Conservation (phyloP, 2,888 invertebrate genomes). For the Philereme vetulata region DNA sequence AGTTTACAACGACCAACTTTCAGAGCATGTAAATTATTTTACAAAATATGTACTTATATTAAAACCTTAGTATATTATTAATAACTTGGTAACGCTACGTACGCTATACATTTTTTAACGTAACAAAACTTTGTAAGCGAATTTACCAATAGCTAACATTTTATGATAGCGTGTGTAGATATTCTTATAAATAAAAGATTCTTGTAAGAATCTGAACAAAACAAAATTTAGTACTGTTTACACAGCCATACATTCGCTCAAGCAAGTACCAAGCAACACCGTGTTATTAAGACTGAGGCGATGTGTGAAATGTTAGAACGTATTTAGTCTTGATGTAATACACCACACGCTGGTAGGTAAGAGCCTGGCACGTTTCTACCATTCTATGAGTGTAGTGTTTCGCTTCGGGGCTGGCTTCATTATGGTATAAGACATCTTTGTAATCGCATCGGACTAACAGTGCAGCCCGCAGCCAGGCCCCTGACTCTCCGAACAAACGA, state of each 20-base stretch:
- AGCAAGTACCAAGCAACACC: slow-evolving; percentile 31
- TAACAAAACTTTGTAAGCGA: too few relatives aligned
- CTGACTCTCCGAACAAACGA: too few relatives aligned
- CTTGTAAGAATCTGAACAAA: slow-evolving; percentile 10
- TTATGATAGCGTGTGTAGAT: too few relatives aligned
- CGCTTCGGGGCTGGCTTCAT: slow-evolving; percentile 52
- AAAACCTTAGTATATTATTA: too few relatives aligned
- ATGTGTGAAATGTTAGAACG: slow-evolving; percentile 51
- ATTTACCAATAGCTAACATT: too few relatives aligned
- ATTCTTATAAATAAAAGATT: slow-evolving; percentile 28
- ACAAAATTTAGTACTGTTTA: slow-evolving; percentile 1
- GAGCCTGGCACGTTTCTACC: neutral
- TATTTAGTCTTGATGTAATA: slow-evolving; percentile 25
- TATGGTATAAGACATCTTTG: slow-evolving; percentile 25
- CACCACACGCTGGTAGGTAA: slow-evolving; percentile 7
- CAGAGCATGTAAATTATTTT: too few relatives aligned
- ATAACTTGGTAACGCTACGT: too few relatives aligned
- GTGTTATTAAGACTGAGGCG: slow-evolving; percentile 46
- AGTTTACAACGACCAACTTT: too few relatives aligned
- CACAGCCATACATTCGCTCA: slow-evolving; percentile 53
- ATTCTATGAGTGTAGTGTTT: slow-evolving; percentile 3
- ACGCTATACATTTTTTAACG: too few relatives aligned
- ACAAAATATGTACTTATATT: too few relatives aligned
- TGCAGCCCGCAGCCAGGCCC: slow-evolving; percentile 47
- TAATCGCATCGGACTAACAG: neutral